Percentiles rank a stretch among this genome's conserved stretches.
These are phyloP conservation scores for Mastacembelus armatus DNA, from an alignment of 2,797 vertebrate species.

Conservation along the genomic window DNA sequence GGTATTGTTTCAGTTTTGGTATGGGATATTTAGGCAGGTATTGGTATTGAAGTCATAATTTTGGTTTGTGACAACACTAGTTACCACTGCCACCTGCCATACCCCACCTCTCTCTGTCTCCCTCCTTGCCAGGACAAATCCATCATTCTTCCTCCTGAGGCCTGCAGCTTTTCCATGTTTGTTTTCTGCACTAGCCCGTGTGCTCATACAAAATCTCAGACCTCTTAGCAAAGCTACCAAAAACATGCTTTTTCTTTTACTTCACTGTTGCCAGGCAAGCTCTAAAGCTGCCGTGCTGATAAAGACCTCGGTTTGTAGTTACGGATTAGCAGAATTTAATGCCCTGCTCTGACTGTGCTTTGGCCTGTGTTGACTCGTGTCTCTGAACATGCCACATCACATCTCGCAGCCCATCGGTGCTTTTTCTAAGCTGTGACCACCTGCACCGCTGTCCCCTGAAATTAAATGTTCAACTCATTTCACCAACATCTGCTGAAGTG, in stretches of 20 bases:
- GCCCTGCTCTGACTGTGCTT: constrained; percentile 18
- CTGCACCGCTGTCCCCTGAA: constrained; percentile 18
- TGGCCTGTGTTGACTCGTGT: neutral
- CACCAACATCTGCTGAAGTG: constrained; percentile 9
- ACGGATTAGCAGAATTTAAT: constrained; percentile 51
- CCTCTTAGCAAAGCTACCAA: constrained; percentile 21
- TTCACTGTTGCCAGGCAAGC: constrained; percentile 22
- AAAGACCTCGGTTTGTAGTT: constrained; percentile 32
- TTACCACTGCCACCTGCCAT: neutral
- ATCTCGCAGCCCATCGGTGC: constrained; percentile 21
- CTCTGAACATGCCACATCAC: constrained; percentile 56
- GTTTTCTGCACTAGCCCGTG: neutral
- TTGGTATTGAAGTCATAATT: too few species aligned
- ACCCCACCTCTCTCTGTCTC: neutral
- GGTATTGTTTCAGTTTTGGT: too few species aligned
- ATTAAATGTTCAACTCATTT: constrained; percentile 28
- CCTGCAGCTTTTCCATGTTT: constrained; percentile 14
- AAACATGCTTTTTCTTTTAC: constrained; percentile 5
- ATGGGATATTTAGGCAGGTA: too few species aligned
- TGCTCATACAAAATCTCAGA: constrained; percentile 9
- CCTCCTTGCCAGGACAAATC: constrained; percentile 9
- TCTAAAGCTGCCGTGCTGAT: constrained; percentile 42
- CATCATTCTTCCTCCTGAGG: constrained; percentile 21
- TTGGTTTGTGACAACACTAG: too few species aligned
- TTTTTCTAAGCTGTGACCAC: constrained; percentile 14